phyloP scores from a whole-genome alignment of 2,113 vertebrate species.

The Alethe castanea region DNA sequence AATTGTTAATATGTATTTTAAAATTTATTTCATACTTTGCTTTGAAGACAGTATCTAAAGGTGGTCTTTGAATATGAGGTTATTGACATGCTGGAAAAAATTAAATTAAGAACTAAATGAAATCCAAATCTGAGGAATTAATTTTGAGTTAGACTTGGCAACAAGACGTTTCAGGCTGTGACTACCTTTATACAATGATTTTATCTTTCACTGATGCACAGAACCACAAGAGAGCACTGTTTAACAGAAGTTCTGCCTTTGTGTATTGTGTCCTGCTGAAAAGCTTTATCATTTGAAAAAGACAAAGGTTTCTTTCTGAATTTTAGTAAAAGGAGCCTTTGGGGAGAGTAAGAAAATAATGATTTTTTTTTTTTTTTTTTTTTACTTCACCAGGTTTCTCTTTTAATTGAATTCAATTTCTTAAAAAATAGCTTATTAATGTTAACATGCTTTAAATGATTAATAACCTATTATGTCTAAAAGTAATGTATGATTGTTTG shows the following conservation, averaged over 20 bases:
- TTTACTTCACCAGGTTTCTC: not conserved
- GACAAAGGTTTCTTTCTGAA: constrained; percentile 22
- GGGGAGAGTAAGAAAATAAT: fast-evolving
- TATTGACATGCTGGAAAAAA: not conserved
- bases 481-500: not conserved
- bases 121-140: not conserved
- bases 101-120: not conserved
- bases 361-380: not conserved
- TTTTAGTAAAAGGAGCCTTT: not conserved
- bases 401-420: not conserved
- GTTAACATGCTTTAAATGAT: not conserved
- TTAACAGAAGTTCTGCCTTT: constrained; percentile 66
- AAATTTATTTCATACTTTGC: not conserved
- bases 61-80: not conserved
- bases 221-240: constrained; percentile 79
- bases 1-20: not conserved
- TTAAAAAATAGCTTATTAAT: not conserved
- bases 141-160: not conserved
- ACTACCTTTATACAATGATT: constrained; percentile 3
- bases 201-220: constrained; percentile 6
- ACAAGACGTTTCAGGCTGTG: not conserved
- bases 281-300: constrained; percentile 1
- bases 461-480: not conserved
- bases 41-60: constrained; percentile 21
- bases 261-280: constrained; percentile 16